Base-by-base conservation (phyloP, 2,797 vertebrate genomes). In the Pseudotriccus pelzelni region DNA sequence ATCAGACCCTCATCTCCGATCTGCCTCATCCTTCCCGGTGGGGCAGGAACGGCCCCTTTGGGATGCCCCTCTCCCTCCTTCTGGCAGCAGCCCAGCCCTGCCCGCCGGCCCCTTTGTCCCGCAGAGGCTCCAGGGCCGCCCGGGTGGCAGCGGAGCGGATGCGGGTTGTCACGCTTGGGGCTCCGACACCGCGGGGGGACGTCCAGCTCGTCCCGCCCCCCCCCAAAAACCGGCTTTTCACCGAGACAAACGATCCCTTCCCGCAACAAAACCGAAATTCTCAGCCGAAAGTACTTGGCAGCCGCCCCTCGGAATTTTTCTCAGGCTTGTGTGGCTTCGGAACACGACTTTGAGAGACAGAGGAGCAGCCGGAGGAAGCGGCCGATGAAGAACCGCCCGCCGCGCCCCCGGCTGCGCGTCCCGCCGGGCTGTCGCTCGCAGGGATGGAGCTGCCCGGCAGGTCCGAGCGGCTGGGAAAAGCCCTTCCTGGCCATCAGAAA, bases 111-210 rank as follows among this genome's bases (percentile, higher is more conserved):
- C 79, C 89, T 94, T 95, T 92, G 93, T 95, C 80, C 36, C 5
- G 64, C 34, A 23, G 89, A 34, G 46, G 76, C 77, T 49, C 34
- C 70, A 9, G 84, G 0, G 39, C 84, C 25, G 4, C 53, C 47
- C 84, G 75, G 43, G 84, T 13, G 82, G 85, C 84, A 66, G 90
- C 37, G 0, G 41, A 81, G 91, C 94, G 72, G 96, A 93, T 92
- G 69, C 82, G 23, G 89, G 89, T 77, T 89, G 94, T 96, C 94
- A 94, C 62, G 49, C 79, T 85, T 32, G 73, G 94, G 89, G 63
- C 84, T 93, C 34, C 0, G 49, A 28, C 93, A 15, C 93, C 7
- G 5, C 84, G 79, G 89, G 90, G 87, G 90, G 76, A 93, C 43
- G 19, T 74, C 55, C 84, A 25, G 12, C 79, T 63, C 73, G 34